Evolutionary conservation across 2,888 invertebrate genomes (phyloP), one percentile per base, ranked within the genome.

Genomic region (Protonemura montana): DNA sequence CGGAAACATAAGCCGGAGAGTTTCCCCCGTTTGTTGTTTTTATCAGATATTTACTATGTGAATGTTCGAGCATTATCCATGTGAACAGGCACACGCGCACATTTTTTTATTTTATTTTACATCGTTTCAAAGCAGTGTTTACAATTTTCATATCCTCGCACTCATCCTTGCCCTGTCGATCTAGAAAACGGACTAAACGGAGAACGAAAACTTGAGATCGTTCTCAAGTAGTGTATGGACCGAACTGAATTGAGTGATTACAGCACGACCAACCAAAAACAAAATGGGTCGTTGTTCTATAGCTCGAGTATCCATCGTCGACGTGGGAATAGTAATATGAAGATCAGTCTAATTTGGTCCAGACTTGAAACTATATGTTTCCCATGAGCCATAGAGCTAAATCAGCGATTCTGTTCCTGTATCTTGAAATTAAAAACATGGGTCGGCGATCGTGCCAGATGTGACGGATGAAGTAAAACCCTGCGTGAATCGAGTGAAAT

Each of bases 341-440:
- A 76, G n/a, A 21, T 26, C 41, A 28, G 59, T 59, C 84, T 84
- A 84, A 84, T 84, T 84, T 29, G 76, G 84, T 84, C 84, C 84
- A 84, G 84, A 84, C 84, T 76, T 30, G 16, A 29, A 28, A 13
- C n/a, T n/a, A n/a, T n/a, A 41, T 10, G 26, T 25, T 83, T 84
- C 84, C 84, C 84, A 84, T 83, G 82, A 84, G 29, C 27, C 41
- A 83, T 41, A 83, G 30, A 41, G 35, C 30, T 30, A 83, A 83
- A 83, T 83, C 82, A 83, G 35, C 21, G 28, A 6, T 6, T 35
- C 35, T 35, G 3, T 59, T 59, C 59, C 59, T 59, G 59, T 59
- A 59, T 59, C 59, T 21, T 59, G 59, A 59, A 59, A 59, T 21
- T 59, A 21, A 59, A 59, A 59, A 10, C 21, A 59, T 10, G 21